Conservation (phyloP, 2,888 invertebrate species). For the Drosophila borborema region DNA sequence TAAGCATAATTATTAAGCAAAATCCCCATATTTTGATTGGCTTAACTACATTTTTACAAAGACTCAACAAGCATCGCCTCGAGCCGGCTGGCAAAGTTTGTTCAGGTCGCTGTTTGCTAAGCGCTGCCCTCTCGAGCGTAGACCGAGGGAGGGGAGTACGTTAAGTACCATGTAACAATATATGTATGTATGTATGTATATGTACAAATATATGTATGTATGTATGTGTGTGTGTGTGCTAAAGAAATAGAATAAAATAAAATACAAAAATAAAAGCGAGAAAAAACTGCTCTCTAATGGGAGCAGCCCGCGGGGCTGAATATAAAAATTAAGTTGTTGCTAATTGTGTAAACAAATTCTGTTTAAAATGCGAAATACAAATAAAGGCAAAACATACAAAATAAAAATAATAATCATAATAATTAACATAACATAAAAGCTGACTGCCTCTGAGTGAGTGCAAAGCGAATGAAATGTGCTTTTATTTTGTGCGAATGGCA, state of each 20-base stretch:
- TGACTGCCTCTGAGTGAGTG: background rate
- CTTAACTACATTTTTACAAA: slow-evolving; percentile 9
- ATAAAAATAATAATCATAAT: slow-evolving; percentile 1
- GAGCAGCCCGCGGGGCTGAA: background rate
- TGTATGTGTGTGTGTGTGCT: background rate
- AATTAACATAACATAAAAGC: slow-evolving; percentile 11
- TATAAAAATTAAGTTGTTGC: slow-evolving; percentile 18
- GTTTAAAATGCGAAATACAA: slow-evolving; percentile 1
- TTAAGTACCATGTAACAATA: slow-evolving; percentile 14
- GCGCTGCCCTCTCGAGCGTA: background rate
- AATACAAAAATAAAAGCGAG: too few species aligned
- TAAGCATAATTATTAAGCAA: slow-evolving; percentile 4
- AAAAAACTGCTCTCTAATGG: background rate
- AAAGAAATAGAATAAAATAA: background rate
- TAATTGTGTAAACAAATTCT: slow-evolving; percentile 17
- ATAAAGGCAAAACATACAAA: background rate
- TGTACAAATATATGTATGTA: background rate
- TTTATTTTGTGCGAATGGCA: slow-evolving; percentile 20
- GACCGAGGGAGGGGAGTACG: background rate
- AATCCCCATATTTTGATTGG: slow-evolving; percentile 11
- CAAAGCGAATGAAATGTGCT: background rate
- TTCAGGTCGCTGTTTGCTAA: slow-evolving; percentile 17
- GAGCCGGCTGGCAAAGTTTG: slow-evolving; percentile 11
- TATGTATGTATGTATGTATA: background rate
- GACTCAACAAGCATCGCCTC: slow-evolving; percentile 12